Evolutionary conservation across 2,113 vertebrate genomes (phyloP), one percentile per base, ranked within the genome.

Genomic region (Todiramphus chloris): DNA sequence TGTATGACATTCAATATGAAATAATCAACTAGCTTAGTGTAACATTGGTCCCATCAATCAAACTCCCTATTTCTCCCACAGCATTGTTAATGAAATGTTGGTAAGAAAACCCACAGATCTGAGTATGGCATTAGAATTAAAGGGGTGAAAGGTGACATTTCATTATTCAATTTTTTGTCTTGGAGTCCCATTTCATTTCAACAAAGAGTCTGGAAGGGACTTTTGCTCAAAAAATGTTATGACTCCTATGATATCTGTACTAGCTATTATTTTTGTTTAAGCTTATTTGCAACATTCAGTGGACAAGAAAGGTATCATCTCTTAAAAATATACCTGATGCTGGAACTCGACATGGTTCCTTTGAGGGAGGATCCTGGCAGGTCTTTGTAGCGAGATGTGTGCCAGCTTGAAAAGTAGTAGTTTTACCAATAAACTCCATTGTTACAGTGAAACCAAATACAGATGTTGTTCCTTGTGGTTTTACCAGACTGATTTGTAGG

Each of bases 1-100:
- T 96, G 63, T 88, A 85, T 95, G 96, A 95, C 94, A 95, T 82
- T 67, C 95, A 94, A 70, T 77, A 94, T 93, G 96, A 96, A 97
- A 97, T 95, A 94, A 97, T 96, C 93, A 87, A 92, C 93, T 89
- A 87, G 58, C 83, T 89, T 94, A 91, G 73, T 5, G 4, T 75
- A 95, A 89, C 80, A 68, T 19, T 89, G 59, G 74, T 92, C 67
- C 66, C 94, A 95, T 97, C 89, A 94, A 96, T 97, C 95, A 96
- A 87, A 80, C 4, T 83, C 62, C 46, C 58, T 91, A 33, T 94
- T 93, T 62, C 83, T 96, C 82, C 78, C 70, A 89, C 77, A 77
- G 74, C 59, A 73, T 85, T 83, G 77, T 90, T 97, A 93, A 93
- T 93, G 88, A 93, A 94, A 95, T 43, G 51, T 85, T 92, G 69